These are phyloP conservation scores for Drosophila vallismaia DNA, from an alignment of 2,888 invertebrate genomes.

Conservation along the genomic window DNA sequence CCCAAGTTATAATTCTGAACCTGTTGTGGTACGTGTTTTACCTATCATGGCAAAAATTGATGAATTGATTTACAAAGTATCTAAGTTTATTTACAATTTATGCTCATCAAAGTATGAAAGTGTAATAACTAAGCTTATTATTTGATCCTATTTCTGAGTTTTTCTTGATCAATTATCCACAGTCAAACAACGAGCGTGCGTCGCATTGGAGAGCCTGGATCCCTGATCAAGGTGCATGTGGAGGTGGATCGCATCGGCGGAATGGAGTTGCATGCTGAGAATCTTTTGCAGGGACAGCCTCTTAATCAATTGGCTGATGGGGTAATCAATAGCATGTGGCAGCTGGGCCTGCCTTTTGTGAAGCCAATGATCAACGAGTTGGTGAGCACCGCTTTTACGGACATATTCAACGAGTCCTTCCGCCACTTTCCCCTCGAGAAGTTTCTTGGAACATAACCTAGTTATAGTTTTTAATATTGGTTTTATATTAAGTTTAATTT, in stretches of 20 bases:
- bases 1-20: too few relatives aligned
- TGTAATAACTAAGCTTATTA: too few relatives aligned
- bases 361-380: constrained; percentile 92
- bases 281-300: constrained; percentile 87
- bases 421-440: constrained; percentile 89
- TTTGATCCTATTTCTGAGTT: too few relatives aligned
- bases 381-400: constrained; percentile 92
- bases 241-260: constrained; percentile 90
- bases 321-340: constrained; percentile 92
- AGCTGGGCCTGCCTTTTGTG: constrained; percentile 90
- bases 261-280: constrained; percentile 90
- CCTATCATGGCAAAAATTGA: too few relatives aligned
- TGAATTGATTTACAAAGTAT: too few relatives aligned
- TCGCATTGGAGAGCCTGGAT: constrained; percentile 83
- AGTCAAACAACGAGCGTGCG: constrained; percentile 85
- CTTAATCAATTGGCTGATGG: constrained; percentile 88
- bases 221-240: constrained; percentile 87
- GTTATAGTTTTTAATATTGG: constrained; percentile 6
- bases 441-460: constrained; percentile 84
- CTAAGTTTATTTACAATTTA: too few relatives aligned
- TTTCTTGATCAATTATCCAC: not conserved
- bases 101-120: too few relatives aligned
- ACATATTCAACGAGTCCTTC: constrained; percentile 91
- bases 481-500: constrained; percentile 28
- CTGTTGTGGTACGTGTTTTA: too few relatives aligned